Conservation (phyloP, 2,113 vertebrate species). For the Laticauda laticaudata region DNA sequence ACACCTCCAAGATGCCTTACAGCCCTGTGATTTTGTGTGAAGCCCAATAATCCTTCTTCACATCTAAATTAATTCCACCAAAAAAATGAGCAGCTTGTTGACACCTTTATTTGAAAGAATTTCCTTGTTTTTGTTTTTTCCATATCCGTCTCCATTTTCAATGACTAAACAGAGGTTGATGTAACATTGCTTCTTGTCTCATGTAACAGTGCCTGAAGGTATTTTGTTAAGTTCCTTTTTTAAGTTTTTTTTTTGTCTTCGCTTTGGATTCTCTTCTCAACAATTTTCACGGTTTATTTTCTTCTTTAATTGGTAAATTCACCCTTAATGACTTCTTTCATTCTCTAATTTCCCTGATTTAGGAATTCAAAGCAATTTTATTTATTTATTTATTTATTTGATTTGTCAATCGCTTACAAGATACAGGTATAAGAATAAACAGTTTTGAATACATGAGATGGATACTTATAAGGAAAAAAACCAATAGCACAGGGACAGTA, state of each 20-base stretch:
- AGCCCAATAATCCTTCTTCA: not conserved
- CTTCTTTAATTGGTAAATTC: not conserved
- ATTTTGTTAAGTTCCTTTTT: not conserved
- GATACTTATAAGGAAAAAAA: too few relatives aligned
- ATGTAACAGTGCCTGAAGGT: not conserved
- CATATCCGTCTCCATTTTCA: not conserved
- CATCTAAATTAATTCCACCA: not conserved
- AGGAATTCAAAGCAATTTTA: not conserved
- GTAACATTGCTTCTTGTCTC: not conserved
- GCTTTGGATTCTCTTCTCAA: not conserved
- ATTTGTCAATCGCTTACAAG: too few relatives aligned
- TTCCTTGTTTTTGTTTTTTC: not conserved
- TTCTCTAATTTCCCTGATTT: not conserved
- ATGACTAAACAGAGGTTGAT: not conserved
- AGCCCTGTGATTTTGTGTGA: not conserved
- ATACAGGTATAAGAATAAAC: too few relatives aligned
- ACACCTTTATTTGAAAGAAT: not conserved
- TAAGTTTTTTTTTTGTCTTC: not conserved
- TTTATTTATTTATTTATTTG: too few relatives aligned
- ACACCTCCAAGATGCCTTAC: not conserved
- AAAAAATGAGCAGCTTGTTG: not conserved
- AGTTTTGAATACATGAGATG: too few relatives aligned
- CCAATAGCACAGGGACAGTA: too few relatives aligned
- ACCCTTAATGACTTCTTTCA: not conserved
- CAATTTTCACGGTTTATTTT: not conserved